A percentile compares a stretch with the other conserved stretches of the same genome.
Evolutionary conservation across 2,113 vertebrate species (phyloP).

Genomic region (Balaenoptera acutorostrata): DNA sequence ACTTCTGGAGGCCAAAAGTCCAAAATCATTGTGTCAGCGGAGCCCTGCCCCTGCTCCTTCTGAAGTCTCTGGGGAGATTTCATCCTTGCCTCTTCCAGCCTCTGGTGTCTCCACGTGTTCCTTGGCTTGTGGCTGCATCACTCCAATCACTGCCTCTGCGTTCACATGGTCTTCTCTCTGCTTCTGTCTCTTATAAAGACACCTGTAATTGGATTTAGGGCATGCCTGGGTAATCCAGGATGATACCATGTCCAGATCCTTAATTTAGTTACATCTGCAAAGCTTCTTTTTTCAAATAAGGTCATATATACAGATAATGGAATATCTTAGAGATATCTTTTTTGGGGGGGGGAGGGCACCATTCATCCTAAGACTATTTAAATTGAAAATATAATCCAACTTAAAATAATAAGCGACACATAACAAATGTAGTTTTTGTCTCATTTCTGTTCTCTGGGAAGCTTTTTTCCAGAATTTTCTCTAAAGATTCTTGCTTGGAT

Average conservation of each 20-base stretch:
- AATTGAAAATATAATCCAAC: background rate
- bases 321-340: background rate
- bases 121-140: background rate
- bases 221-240: background rate
- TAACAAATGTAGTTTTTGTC: background rate
- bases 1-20: background rate
- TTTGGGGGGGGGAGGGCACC: accelerated
- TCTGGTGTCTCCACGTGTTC: accelerated
- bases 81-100: background rate
- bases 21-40: background rate
- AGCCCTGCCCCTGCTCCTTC: background rate
- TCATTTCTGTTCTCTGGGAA: constrained; percentile 54
- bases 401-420: background rate
- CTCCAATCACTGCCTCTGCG: accelerated
- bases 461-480: constrained; percentile 63
- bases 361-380: background rate
- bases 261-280: background rate
- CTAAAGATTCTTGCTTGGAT: constrained; percentile 37
- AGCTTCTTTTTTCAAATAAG: background rate
- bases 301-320: background rate
- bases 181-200: background rate
- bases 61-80: background rate
- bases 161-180: background rate
- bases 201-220: background rate
- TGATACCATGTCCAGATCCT: background rate